These are phyloP conservation scores for Sebastolobus alascanus DNA, from an alignment of 2,797 vertebrate species.

Conservation along the genomic window DNA sequence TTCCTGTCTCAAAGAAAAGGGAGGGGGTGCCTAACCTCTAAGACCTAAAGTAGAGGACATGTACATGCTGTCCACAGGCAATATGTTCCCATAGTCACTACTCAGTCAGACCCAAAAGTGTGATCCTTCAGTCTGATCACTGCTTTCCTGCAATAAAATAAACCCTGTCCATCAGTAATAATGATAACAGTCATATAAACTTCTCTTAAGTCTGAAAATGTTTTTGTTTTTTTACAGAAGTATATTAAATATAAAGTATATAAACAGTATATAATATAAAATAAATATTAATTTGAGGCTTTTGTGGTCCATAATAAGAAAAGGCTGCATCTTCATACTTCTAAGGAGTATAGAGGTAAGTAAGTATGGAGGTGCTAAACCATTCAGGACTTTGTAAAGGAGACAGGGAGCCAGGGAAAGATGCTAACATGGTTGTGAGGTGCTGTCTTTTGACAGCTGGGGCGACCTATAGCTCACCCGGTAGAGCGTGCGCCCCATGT, in stretches of 20 bases:
- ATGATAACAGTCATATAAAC: not conserved
- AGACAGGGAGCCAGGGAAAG: not conserved
- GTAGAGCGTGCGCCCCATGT: too few relatives aligned
- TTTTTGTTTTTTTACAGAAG: not conserved
- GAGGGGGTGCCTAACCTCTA: conserved; percentile 20
- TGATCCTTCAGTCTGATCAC: conserved; percentile 4
- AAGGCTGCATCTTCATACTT: not conserved
- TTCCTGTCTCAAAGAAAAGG: conserved; percentile 67
- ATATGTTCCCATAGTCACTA: not conserved
- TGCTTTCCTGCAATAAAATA: not conserved
- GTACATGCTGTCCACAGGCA: conserved; percentile 29
- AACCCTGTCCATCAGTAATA: not conserved
- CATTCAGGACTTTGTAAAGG: not conserved
- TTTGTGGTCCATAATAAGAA: not conserved
- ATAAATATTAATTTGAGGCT: not conserved
- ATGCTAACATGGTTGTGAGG: not conserved
- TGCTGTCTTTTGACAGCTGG: not conserved
- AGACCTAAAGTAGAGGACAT: conserved; percentile 6
- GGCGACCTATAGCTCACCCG: too few relatives aligned
- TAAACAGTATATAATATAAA: too few relatives aligned
- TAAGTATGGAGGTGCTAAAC: not conserved
- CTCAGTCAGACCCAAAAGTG: not conserved
- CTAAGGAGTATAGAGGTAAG: not conserved
- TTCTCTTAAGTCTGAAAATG: not conserved
- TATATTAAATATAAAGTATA: too few relatives aligned